Conservation (phyloP, 1,140 invertebrate genomes). For the Sesamia nonagrioides region DNA sequence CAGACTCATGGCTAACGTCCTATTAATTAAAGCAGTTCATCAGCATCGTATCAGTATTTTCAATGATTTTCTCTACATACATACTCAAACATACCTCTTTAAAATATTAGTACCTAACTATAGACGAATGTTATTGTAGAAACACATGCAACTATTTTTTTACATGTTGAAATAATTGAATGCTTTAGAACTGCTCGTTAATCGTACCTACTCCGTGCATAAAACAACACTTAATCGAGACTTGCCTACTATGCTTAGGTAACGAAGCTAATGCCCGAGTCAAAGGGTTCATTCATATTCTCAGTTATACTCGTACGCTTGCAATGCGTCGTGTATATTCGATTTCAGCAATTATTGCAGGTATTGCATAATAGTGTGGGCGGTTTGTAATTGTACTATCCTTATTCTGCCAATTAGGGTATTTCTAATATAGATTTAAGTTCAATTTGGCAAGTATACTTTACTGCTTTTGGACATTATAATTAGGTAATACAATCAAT, state of each 20-base stretch:
- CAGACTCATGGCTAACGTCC: too few species aligned
- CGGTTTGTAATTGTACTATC: not conserved
- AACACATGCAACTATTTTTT: not conserved
- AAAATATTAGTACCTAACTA: too few species aligned
- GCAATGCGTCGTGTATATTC: slow-evolving; percentile 2
- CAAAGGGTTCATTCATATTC: slow-evolving; percentile 40
- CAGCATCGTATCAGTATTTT: too few species aligned
- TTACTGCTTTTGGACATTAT: too few species aligned
- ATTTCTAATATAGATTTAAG: not conserved
- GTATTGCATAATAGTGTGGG: not conserved
- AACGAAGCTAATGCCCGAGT: slow-evolving; percentile 41
- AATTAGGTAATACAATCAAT: too few species aligned
- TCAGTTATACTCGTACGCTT: slow-evolving; percentile 6
- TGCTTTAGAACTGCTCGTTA: not conserved
- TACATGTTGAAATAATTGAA: not conserved
- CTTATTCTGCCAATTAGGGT: not conserved
- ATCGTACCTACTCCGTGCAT: not conserved
- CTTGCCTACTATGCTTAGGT: slow-evolving; percentile 6
- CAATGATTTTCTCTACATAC: too few species aligned
- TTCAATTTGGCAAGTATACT: too few species aligned
- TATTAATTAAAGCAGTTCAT: too few species aligned
- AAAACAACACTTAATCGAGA: slow-evolving; percentile 3
- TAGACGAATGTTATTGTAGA: too few species aligned
- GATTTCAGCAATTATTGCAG: not conserved
- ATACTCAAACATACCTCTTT: too few species aligned